Evolutionary conservation across 2,797 vertebrate species (phyloP), one percentile per base, ranked within the genome.

Genomic region (Crenichthys baileyi): DNA sequence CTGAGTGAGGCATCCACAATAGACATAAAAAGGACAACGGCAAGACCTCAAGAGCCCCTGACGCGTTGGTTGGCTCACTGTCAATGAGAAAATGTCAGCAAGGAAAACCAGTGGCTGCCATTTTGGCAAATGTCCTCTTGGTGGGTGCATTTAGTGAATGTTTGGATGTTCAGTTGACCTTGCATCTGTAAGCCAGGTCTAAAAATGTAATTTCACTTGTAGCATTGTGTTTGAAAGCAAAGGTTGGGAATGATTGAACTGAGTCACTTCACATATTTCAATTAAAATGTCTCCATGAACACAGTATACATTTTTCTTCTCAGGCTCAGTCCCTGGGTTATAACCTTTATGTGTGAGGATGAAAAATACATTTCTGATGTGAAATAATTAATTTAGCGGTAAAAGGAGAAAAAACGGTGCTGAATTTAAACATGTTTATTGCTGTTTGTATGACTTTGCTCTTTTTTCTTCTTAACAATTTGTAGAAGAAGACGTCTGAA

Each of bases 81-180:
- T 91, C 91, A 83, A 82, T 55, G 78, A 85, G 78, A 74, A 95
- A 94, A 95, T 94, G 95, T 94, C 94, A 94, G 84, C 80, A 44
- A 26, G 83, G 86, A 73, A 71, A 72, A 78, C 36, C 76, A 61
- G 83, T 70, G 72, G 60, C 71, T 88, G 89, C 80, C 87, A 84
- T 79, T 76, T 65, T 85, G 79, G 76, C 60, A 82, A 90, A 85
- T 41, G 72, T 61, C 72, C 76, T 75, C 50, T 71, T 83, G 82
- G 88, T 84, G 84, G 77, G 65, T 77, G 20, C 31, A 72, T 65
- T 81, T 22, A 48, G 75, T 70, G 70, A 82, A 70, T 51, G 83
- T 83, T 20, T 85, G 75, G 78, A 78, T 15, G 86, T 65, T 65
- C 85, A 84, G 82, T 79, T 91, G 92, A 94, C 92, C 94, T 82